phyloP scores from a whole-genome alignment of 1,140 invertebrate species.

The Heliconius himera region DNA sequence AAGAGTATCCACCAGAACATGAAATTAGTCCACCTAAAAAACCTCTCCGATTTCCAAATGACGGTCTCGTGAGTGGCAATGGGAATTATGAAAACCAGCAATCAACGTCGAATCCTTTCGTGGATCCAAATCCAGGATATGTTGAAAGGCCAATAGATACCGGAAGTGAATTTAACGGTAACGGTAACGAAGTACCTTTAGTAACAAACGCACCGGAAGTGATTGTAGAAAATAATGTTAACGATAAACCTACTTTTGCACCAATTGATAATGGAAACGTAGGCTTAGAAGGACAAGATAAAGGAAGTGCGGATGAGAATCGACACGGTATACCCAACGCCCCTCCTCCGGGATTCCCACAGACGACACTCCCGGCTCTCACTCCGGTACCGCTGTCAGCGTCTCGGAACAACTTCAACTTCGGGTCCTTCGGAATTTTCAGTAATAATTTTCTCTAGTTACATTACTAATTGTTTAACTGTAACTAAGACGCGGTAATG shows the following conservation, averaged over 20 bases:
- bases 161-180: background rate
- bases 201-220: background rate
- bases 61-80: background rate
- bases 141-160: background rate
- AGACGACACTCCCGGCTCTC: slow-evolving; percentile 40
- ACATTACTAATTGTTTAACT: slow-evolving; percentile 16
- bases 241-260: slow-evolving; percentile 4
- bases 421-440: slow-evolving; percentile 52
- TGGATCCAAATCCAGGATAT: background rate
- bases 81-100: slow-evolving; percentile 35
- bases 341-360: background rate
- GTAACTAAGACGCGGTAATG: slow-evolving; percentile 10
- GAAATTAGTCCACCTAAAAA: background rate
- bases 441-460: slow-evolving; percentile 49
- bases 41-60: background rate
- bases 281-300: background rate
- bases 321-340: slow-evolving; percentile 7
- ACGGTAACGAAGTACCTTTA: background rate
- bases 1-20: slow-evolving; percentile 24
- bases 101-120: slow-evolving; percentile 8
- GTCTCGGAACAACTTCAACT: slow-evolving; percentile 54
- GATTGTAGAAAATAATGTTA: background rate
- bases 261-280: slow-evolving; percentile 4
- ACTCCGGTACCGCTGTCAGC: slow-evolving; percentile 52
- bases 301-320: background rate